A percentile compares a stretch with the other conserved stretches of the same genome.
Evolutionary conservation across 2,113 vertebrate species (phyloP).

Genomic region (Stomatorhinus ivindoensis): DNA sequence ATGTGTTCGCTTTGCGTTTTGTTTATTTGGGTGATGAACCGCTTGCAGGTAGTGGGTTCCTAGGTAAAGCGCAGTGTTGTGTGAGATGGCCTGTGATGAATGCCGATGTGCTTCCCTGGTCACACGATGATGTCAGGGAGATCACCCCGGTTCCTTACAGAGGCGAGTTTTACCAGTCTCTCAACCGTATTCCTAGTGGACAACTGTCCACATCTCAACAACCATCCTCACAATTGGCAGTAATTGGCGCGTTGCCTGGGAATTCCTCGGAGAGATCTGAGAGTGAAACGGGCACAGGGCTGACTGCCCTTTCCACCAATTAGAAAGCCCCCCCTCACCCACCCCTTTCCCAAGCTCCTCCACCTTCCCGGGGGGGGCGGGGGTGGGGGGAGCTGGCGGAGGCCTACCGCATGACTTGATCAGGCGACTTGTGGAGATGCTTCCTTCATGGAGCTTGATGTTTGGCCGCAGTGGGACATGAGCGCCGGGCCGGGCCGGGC

Average conservation of each 20-base stretch:
- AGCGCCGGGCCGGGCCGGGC: constrained; percentile 43
- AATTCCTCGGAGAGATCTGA: constrained; percentile 67
- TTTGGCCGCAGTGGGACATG: constrained; percentile 44
- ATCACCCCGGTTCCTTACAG: not conserved
- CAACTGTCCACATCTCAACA: constrained; percentile 69
- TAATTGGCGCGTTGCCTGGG: constrained; percentile 64
- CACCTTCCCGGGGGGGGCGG: constrained; percentile 42
- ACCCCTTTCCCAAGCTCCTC: not conserved
- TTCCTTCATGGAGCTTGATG: constrained; percentile 37
- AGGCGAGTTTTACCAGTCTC: constrained; percentile 35
- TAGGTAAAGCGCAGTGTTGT: not conserved
- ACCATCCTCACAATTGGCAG: constrained; percentile 63
- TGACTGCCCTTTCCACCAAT: constrained; percentile 68
- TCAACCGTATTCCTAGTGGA: constrained; percentile 56
- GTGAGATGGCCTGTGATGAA: not conserved
- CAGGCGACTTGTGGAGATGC: constrained; percentile 55
- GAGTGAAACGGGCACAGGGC: constrained; percentile 48
- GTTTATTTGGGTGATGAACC: not conserved
- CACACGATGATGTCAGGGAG: not conserved
- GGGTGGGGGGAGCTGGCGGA: constrained; percentile 35
- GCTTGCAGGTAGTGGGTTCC: not conserved
- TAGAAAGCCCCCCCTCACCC: constrained; percentile 42
- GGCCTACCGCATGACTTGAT: constrained; percentile 54
- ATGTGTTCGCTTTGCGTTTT: constrained; percentile 1
- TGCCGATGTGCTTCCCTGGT: not conserved